A percentile compares a stretch with the other conserved stretches of the same genome.
Conservation (phyloP, 23 tunicate species). For the Trididemnum clinides region DNA sequence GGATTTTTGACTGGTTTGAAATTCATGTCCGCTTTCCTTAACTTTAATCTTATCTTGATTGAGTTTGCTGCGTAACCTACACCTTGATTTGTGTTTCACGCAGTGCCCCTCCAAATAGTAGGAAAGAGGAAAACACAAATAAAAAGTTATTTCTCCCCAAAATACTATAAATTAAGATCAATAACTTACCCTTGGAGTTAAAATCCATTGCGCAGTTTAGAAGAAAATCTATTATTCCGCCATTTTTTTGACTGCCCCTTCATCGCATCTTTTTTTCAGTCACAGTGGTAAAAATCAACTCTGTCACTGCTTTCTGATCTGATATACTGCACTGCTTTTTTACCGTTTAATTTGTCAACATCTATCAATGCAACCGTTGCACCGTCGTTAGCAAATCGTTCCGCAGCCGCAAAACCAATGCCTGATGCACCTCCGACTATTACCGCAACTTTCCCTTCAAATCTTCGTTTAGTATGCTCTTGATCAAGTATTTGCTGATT, state of each 20-base stretch:
- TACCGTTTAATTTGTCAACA: constrained; percentile 21
- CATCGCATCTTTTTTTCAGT: constrained; percentile 14
- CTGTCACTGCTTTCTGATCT: constrained; percentile 11
- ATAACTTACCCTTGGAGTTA: constrained; percentile 71
- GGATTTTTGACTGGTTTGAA: too few relatives aligned
- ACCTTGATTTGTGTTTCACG: too few relatives aligned
- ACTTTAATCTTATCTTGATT: too few relatives aligned
- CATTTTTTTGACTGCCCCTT: constrained; percentile 15
- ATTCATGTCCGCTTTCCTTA: too few relatives aligned
- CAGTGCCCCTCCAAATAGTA: too few relatives aligned
- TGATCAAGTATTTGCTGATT: constrained; percentile 52
- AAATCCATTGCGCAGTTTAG: constrained; percentile 62
- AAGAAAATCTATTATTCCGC: constrained; percentile 27
- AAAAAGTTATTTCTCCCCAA: too few relatives aligned
- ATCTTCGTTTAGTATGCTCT: constrained; percentile 38
- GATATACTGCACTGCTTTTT: constrained; percentile 32
- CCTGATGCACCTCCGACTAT: constrained; percentile 70
- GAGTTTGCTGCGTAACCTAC: too few relatives aligned
- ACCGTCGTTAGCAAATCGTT: constrained; percentile 82
- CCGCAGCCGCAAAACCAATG: constrained; percentile 81
- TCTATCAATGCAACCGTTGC: constrained; percentile 75
- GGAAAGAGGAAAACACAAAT: too few relatives aligned
- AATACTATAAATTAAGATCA: too few relatives aligned
- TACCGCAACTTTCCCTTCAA: constrained; percentile 40
- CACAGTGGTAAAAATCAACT: constrained; percentile 37